These are phyloP conservation scores for Meloe dianella DNA, from an alignment of 2,888 invertebrate genomes.

Conservation along the genomic window DNA sequence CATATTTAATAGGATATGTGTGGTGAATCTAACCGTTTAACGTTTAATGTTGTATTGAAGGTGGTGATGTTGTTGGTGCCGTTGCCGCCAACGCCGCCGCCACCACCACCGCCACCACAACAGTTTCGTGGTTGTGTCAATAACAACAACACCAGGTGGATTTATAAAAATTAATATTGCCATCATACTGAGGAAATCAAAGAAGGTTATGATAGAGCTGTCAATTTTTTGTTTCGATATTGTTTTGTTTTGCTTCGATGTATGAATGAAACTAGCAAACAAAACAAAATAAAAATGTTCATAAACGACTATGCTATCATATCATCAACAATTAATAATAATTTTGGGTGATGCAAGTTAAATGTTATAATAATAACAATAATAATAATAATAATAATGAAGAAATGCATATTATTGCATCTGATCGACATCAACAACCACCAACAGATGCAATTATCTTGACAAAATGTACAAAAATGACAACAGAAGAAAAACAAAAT, in stretches of 20 bases:
- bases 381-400: conserved; percentile 3
- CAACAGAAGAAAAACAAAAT: conserved; percentile 70
- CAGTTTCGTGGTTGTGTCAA: conserved; percentile 45
- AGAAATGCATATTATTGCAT: conserved; percentile 68
- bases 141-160: conserved; percentile 53
- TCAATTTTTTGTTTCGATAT: conserved; percentile 1
- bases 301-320: background rate
- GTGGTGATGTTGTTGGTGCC: conserved; percentile 38
- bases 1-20: conserved; percentile 36
- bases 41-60: conserved; percentile 44
- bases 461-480: conserved; percentile 75
- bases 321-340: background rate
- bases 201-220: conserved; percentile 8
- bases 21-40: conserved; percentile 37
- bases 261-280: background rate
- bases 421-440: conserved; percentile 60
- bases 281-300: too few species aligned
- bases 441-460: conserved; percentile 65
- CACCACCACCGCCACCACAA: conserved; percentile 20
- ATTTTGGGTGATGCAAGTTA: conserved; percentile 2
- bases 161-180: conserved; percentile 24
- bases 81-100: background rate
- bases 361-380: background rate
- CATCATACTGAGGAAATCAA: conserved; percentile 44
- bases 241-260: background rate